Base-by-base conservation (phyloP, 1,140 invertebrate genomes). In the Goniozus legneri region DNA sequence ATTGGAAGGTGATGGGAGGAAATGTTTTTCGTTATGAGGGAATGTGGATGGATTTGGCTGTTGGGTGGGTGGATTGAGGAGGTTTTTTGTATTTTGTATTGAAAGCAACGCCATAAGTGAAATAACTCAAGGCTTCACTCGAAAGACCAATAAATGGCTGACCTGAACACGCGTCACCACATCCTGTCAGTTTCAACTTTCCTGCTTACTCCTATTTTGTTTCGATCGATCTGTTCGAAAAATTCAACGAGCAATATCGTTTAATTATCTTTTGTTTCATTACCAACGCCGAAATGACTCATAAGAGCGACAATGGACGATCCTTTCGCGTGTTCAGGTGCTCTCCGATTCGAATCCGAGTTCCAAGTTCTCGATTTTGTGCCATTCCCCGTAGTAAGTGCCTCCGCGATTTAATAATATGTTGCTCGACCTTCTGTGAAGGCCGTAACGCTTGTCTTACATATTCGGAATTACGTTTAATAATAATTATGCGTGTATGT, bases 21-120 rank as follows among this genome's bases (percentile, higher is more conserved):
- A 33, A 38, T 30, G 39, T 58, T 54, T 50, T 59, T 52, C 40
- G n/a, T 43, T 53, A 36, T 43, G 57, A 56, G 52, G 38, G 41
- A 31, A 36, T 47, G 44, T 52, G 58, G 41, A 50, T 44, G 51
- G 53, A 27, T 56, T 20, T 47, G 46, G 48, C 40, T 44, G 44
- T 55, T 64, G 53, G 57, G 56, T 57, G 58, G 60, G 62, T 60
- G 39, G 54, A 57, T 52, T 64, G 57, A 61, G 51, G 50, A 60
- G 60, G 56, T 67, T 61, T 60, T 68, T 73, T 76, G 73, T 75
- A 75, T 76, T 73, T n/a, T n/a, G 71, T 76, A 69, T 73, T 49
- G 62, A 74, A 76, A 75, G 61, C 62, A 74, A 75, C 64, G 59
- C 60, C 58, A 67, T 75, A 76, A 76, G 73, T 75, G 69, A 76